phyloP scores from a whole-genome alignment of 2,888 invertebrate genomes.

The Dolomedes plantarius region DNA sequence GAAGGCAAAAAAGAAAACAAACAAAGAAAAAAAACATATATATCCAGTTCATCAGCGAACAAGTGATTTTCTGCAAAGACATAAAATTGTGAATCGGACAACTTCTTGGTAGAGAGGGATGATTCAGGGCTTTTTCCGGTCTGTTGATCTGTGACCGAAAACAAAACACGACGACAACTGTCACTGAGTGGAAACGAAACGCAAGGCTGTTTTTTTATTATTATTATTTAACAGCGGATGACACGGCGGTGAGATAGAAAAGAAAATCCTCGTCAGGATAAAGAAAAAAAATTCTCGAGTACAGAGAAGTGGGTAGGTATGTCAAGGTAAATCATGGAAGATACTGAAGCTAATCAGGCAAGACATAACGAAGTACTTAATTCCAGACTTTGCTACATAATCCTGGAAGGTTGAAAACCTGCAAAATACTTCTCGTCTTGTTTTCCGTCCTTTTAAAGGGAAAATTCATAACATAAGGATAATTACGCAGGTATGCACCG shows the following conservation, averaged over 20 bases:
- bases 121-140: background rate
- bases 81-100: background rate
- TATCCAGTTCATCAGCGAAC: background rate
- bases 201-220: background rate
- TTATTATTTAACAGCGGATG: too few species aligned
- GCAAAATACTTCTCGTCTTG: too few species aligned
- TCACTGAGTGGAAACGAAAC: background rate
- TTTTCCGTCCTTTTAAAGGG: too few species aligned
- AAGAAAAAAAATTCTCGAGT: background rate
- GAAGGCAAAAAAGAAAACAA: background rate
- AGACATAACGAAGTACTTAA: too few species aligned
- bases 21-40: too few species aligned
- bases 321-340: background rate
- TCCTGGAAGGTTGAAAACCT: too few species aligned
- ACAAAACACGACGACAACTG: background rate
- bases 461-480: too few species aligned
- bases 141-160: background rate
- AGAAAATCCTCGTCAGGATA: background rate
- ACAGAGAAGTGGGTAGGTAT: background rate
- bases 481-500: too few species aligned
- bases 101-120: background rate
- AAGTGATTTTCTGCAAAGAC: background rate
- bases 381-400: too few species aligned
- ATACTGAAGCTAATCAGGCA: too few species aligned
- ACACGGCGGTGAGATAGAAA: background rate